phyloP scores from a whole-genome alignment of 92 coral and sea anemone species.

The Virgularia gustaviana region DNA sequence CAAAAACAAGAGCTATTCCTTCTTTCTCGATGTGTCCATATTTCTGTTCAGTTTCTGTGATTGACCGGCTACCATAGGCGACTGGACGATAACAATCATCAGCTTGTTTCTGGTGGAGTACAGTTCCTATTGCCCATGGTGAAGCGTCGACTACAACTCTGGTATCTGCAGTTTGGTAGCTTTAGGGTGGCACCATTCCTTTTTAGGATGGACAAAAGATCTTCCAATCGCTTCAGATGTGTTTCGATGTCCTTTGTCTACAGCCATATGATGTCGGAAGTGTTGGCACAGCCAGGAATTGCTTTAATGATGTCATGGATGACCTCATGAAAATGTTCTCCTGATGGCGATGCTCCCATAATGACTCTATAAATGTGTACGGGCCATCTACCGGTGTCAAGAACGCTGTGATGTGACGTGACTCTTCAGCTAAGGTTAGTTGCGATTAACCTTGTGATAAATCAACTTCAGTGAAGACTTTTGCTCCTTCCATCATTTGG shows the following conservation, averaged over 20 bases:
- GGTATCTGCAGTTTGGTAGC: constrained; percentile 32
- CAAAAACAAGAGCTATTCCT: constrained; percentile 7
- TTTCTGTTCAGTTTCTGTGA: constrained; percentile 43
- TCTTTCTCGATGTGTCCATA: constrained; percentile 20
- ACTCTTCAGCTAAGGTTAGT: constrained; percentile 56
- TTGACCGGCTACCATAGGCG: constrained; percentile 45
- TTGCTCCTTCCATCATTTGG: constrained; percentile 52
- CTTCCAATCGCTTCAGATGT: constrained; percentile 40
- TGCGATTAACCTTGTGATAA: constrained; percentile 49
- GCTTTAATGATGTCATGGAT: constrained; percentile 43
- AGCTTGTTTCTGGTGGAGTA: constrained; percentile 42
- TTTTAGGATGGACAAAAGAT: constrained; percentile 36
- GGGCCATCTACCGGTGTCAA: constrained; percentile 45
- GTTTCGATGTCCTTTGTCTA: constrained; percentile 36
- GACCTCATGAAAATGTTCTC: constrained; percentile 53
- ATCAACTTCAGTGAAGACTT: constrained; percentile 49
- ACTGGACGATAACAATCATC: constrained; percentile 40
- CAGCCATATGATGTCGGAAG: constrained; percentile 56
- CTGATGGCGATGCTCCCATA: constrained; percentile 47
- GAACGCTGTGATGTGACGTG: constrained; percentile 54
- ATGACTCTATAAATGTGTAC: constrained; percentile 14
- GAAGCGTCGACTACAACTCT: constrained; percentile 48
- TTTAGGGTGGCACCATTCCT: constrained; percentile 48
- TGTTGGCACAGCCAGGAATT: constrained; percentile 34
- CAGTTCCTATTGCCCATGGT: constrained; percentile 52